phyloP scores from a whole-genome alignment of 2,113 vertebrate species.

The Siniperca knerii region DNA sequence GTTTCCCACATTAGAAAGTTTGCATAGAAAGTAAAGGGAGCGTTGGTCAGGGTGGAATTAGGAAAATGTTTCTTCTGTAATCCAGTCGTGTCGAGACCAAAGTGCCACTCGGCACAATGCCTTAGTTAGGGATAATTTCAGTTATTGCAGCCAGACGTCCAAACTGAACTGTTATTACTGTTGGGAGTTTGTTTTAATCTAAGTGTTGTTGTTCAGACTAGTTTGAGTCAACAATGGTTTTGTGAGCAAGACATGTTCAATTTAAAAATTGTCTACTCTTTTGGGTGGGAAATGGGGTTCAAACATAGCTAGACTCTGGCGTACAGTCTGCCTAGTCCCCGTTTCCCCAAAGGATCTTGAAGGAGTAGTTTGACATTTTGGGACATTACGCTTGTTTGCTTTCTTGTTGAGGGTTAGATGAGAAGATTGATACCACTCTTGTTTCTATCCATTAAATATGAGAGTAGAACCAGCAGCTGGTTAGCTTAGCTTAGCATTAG shows the following conservation, averaged over 20 bases:
- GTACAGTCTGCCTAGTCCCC: background rate
- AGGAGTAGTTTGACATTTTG: constrained; percentile 18
- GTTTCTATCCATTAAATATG: background rate
- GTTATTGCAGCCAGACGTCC: constrained; percentile 32
- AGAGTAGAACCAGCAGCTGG: background rate
- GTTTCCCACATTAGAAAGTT: constrained; percentile 76
- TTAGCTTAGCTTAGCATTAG: constrained; percentile 15
- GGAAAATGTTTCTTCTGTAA: constrained; percentile 37
- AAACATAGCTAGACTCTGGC: constrained; percentile 6
- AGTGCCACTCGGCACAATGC: background rate
- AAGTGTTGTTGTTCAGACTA: background rate
- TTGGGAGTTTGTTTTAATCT: constrained; percentile 1
- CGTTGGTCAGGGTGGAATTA: constrained; percentile 48
- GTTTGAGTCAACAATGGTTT: background rate
- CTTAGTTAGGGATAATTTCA: background rate
- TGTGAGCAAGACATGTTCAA: background rate
- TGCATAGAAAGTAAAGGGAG: constrained; percentile 87
- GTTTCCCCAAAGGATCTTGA: constrained; percentile 20
- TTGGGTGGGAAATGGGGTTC: background rate
- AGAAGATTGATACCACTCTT: background rate
- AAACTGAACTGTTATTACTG: constrained; percentile 3
- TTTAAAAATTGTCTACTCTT: constrained; percentile 15
- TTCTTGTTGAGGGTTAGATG: constrained; percentile 3
- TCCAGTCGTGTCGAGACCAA: background rate
- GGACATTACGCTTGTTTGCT: background rate